Evolutionary conservation across 2,888 invertebrate genomes (phyloP).

Genomic region (Helicoverpa assulta): DNA sequence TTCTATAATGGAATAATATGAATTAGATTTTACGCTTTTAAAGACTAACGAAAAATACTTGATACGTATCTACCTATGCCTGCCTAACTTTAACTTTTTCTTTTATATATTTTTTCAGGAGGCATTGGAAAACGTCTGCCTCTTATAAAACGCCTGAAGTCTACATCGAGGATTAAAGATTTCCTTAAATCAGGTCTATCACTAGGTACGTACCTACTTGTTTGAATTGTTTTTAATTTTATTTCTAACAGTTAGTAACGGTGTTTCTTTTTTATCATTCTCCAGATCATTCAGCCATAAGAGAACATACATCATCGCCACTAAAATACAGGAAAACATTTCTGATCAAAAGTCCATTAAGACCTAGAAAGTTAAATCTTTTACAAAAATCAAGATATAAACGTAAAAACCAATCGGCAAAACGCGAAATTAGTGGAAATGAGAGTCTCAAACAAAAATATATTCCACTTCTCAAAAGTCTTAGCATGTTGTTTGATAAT

Average conservation of each 20-base stretch:
- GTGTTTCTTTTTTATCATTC: slow-evolving; percentile 37
- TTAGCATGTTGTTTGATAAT: slow-evolving; percentile 84
- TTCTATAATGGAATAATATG: not conserved
- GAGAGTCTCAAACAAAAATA: slow-evolving; percentile 78
- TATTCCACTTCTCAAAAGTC: slow-evolving; percentile 82
- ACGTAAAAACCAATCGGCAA: slow-evolving; percentile 73
- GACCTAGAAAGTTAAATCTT: slow-evolving; percentile 76
- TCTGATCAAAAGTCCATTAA: slow-evolving; percentile 77
- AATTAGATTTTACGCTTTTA: not conserved
- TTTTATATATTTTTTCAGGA: slow-evolving; percentile 63
- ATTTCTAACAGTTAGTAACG: not conserved
- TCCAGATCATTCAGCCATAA: slow-evolving; percentile 60
- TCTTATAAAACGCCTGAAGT: slow-evolving; percentile 58
- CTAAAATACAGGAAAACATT: slow-evolving; percentile 76
- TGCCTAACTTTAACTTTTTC: not conserved
- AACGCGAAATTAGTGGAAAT: slow-evolving; percentile 77
- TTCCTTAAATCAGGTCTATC: slow-evolving; percentile 47
- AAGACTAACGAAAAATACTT: no score
- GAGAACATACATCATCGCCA: slow-evolving; percentile 68
- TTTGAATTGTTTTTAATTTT: no score
- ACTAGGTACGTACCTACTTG: slow-evolving; percentile 57
- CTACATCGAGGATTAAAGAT: slow-evolving; percentile 56
- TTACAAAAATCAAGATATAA: slow-evolving; percentile 68
- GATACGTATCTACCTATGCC: no score
- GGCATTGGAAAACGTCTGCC: slow-evolving; percentile 61